These are phyloP conservation scores for Copidosoma floridanum DNA, from an alignment of 1,140 invertebrate genomes.

Conservation along the genomic window DNA sequence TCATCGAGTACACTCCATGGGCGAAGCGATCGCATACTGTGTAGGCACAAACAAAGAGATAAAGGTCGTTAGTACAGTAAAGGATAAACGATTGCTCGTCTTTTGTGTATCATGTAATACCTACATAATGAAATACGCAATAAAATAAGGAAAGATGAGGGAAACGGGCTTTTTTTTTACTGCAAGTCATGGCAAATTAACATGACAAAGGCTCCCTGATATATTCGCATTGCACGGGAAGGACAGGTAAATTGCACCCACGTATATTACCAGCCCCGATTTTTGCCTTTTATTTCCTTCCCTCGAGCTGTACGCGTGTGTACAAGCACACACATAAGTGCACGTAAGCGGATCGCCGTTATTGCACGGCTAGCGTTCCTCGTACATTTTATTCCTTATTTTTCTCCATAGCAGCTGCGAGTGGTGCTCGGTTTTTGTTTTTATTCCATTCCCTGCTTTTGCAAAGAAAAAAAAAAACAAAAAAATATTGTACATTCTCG, in stretches of 20 bases:
- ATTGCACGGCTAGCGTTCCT: neutral
- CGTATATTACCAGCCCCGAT: too few species aligned
- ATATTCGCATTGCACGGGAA: too few species aligned
- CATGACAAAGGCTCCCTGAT: constrained; percentile 23
- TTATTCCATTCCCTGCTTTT: too few species aligned
- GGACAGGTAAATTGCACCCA: constrained; percentile 29
- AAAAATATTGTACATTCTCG: too few species aligned
- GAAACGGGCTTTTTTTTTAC: too few species aligned
- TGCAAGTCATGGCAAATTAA: constrained; percentile 22
- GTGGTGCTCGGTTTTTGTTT: too few species aligned
- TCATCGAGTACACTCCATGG: constrained; percentile 84
- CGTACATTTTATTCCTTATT: neutral
- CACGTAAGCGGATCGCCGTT: constrained; percentile 6
- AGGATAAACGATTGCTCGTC: too few species aligned
- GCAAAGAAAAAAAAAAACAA: too few species aligned
- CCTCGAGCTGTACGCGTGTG: too few species aligned
- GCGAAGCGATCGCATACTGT: constrained; percentile 91
- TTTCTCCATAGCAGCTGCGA: neutral
- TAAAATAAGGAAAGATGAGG: too few species aligned
- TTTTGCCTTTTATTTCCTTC: neutral
- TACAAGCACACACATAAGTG: neutral
- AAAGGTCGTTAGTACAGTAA: neutral
- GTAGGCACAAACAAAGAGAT: constrained; percentile 55
- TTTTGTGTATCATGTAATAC: too few species aligned
- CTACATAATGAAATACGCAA: too few species aligned